phyloP scores from a whole-genome alignment of 1,140 invertebrate genomes.

The Drosophila lowei region DNA sequence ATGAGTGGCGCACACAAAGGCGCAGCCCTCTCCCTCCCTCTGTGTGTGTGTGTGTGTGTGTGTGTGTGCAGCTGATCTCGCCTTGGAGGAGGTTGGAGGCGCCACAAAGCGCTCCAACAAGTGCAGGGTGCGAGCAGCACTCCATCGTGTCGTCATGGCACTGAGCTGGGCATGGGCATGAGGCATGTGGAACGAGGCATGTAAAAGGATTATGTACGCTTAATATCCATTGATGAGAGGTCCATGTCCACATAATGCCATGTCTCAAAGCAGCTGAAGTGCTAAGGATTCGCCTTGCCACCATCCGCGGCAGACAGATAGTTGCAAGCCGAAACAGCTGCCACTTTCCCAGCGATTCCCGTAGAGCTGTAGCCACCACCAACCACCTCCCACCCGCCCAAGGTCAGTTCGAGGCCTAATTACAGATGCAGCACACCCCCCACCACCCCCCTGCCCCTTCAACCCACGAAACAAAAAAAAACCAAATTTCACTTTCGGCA shows the following conservation, averaged over 20 bases:
- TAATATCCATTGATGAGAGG: conserved; percentile 79
- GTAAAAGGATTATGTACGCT: conserved; percentile 80
- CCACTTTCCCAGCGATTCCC: conserved; percentile 46
- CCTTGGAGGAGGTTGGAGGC: neutral
- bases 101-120: conserved; percentile 32
- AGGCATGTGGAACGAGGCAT: conserved; percentile 24
- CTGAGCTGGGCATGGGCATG: conserved; percentile 39
- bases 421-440: conserved; percentile 56
- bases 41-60: neutral
- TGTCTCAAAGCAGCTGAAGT: conserved; percentile 32
- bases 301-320: conserved; percentile 26
- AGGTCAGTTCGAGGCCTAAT: conserved; percentile 66
- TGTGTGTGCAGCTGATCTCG: conserved; percentile 35
- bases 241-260: conserved; percentile 41
- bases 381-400: conserved; percentile 15
- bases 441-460: too few relatives aligned
- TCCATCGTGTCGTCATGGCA: conserved; percentile 40
- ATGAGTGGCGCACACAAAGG: conserved; percentile 55
- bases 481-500: conserved; percentile 47
- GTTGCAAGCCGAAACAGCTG: conserved; percentile 52
- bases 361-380: neutral
- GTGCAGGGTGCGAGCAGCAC: conserved; percentile 26
- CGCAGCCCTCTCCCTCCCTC: neutral
- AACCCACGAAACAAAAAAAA: conserved; percentile 25
- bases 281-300: conserved; percentile 49